Base-by-base conservation (phyloP, 2,888 invertebrate species). In the Drosophila buzzatii region DNA sequence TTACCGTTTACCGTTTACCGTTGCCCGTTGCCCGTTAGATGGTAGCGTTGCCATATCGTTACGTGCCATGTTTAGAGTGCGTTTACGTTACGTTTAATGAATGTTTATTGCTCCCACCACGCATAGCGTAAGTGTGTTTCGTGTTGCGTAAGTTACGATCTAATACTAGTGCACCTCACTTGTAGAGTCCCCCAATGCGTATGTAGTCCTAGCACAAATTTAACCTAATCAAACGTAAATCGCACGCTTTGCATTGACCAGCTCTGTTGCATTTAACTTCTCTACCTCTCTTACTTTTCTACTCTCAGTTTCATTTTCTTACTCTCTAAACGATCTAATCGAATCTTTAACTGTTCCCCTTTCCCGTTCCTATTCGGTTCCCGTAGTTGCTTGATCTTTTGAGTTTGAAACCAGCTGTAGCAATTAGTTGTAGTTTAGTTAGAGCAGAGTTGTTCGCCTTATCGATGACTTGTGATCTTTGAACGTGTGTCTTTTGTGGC, bases 101-200 rank as follows among this genome's bases (percentile, higher is more conserved):
- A 82, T 81, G 82, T 80, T 82, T 79, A 71, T 78, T 70, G 68
- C 76, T 85, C 73, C 73, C 55, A 70, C 66, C 74, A 69, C 72
- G 75, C 73, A 73, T 83, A 70, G 81, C 79, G 89, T 85, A 85
- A 85, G 84, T 89, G 83, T 82, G 37, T 55, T 82, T 81, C 71
- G 75, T 83, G 71, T 81, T 84, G 66, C 72, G 80, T 82, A 82
- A 81, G 82, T 75, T 70, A 76, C 61, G 61, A 68, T 49, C 67
- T 57, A 58, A 66, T 65, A 27, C 27, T 74, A 67, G 51, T 66
- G 74, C 79, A 77, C 79, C 53, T n/a, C 49, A 64, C 53, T 47
- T 27, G n/a, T 70, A 77, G 61, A 53, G 14, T n/a, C 14, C 35
- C 35, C 41, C 37, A 20, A 53, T 39, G 16, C 20, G 37, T 39